Evolutionary conservation across 2,113 vertebrate genomes (phyloP).

Genomic region (Scortum barcoo): DNA sequence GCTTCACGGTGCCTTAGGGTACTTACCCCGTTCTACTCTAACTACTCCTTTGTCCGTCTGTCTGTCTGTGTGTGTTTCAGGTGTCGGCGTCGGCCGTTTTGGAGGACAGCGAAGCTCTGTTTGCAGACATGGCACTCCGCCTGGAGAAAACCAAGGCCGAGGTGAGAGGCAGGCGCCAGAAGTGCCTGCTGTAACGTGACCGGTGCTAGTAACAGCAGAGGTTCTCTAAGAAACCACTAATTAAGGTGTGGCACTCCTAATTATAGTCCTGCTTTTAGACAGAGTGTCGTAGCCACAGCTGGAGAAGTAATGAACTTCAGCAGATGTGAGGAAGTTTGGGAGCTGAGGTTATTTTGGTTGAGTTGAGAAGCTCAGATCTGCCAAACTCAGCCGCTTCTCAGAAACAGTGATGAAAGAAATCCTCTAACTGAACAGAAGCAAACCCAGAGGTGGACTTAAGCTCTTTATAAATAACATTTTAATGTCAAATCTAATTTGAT

Average conservation of each 20-base stretch:
- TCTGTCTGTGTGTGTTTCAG: constrained; percentile 43
- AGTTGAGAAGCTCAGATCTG: no score
- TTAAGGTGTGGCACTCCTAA: no score
- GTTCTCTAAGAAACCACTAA: no score
- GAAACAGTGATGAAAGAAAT: no score
- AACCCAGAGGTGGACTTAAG: no score
- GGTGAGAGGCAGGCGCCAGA: constrained; percentile 44
- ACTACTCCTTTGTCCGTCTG: background rate
- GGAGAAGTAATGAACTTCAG: background rate
- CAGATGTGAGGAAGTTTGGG: background rate
- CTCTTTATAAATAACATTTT: no score
- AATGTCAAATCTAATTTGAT: no score
- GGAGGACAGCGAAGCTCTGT: constrained; percentile 80
- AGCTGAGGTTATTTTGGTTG: no score
- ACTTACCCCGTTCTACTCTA: background rate
- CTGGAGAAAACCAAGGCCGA: constrained; percentile 78
- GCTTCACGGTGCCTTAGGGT: background rate
- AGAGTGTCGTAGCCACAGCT: no score
- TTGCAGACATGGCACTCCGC: constrained; percentile 73
- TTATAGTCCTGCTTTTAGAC: background rate
- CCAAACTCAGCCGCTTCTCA: no score
- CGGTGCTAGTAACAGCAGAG: background rate
- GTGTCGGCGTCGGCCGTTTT: constrained; percentile 57
- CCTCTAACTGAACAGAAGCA: no score
- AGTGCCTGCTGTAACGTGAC: background rate